Base-by-base conservation (phyloP, 92 coral and sea anemone species). In the Siderastrea radians region DNA sequence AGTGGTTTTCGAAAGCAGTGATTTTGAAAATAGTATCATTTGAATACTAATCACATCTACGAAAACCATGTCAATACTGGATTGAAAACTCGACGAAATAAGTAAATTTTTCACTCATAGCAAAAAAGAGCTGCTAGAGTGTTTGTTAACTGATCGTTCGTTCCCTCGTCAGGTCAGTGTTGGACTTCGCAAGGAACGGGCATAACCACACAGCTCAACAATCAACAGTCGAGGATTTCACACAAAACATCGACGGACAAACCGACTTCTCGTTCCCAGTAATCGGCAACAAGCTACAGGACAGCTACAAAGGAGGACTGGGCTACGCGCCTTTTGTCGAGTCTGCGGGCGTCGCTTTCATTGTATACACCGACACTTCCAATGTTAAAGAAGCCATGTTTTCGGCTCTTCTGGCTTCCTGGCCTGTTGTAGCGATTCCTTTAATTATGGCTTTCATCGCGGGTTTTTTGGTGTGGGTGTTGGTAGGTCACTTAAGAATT, bases 191-290 rank as follows among this genome's bases (percentile, higher is more conserved):
- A 38, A 70, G 12, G 6, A 79, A 79, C 16, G 90, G 90, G 44
- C 57, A 69, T 26, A 78, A 71, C 60, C 71, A 60, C 45, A 54
- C 6, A n/a, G 86, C 86, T 1, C 66, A 79, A 14, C 88, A 74
- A 16, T 43, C 26, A 45, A 72, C 68, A 0, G 17, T 81, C 19
- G 75, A 14, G 49, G 87, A 93, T 77, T 67, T 94, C 13, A 6
- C 80, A 17, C 62, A 59, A 51, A 74, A 90, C 38, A 94, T 94
- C n/a, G 91, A 90, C 68, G 90, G 85, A 3, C 19, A 59, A 54
- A 92, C 98, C 8, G 98, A 94, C 68, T 89, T 94, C 77, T 92
- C 91, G 19, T 94, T 94, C 73, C 98, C 98, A 64, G 93, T 92
- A 1, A 84, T 89, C 75, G 98, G 98, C 46, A 85, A 94, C 75